Base-by-base conservation (phyloP, 2,797 vertebrate genomes). In the Morus bassanus region DNA sequence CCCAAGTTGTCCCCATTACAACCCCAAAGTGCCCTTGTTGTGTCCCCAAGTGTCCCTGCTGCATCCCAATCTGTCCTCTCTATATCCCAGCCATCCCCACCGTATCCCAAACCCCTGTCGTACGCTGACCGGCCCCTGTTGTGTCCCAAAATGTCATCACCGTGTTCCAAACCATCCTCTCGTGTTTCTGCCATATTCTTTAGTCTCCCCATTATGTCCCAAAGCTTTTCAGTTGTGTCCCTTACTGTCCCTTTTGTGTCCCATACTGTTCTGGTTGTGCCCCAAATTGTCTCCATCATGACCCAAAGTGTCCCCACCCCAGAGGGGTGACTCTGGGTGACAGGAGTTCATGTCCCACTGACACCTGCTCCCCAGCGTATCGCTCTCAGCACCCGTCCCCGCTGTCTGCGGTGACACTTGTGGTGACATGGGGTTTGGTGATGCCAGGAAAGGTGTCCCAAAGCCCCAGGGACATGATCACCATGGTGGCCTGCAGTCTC, bases 351-450 rank as follows among this genome's bases (percentile, higher is more conserved):
- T 0, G 4, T 74, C 64, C 69, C 16, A 3, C 54, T 24, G 56
- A 9, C 50, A 53, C 67, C 57, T 16, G 0, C 51, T 65, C 23
- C 39, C 39, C 39, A 17, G 53, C 0, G 0, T 2, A 11, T 19
- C 5, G 5, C 59, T 45, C 22, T 25, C 54, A 9, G 27, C 59
- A 23, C 1, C 2, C 6, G 2, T 31, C 35, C 77, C 48, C 4
- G 1, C 28, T 11, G 30, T 7, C 60, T 7, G 28, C 1, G 11
- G 43, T 74, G 70, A 41, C 91, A 18, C 5, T 14, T 5, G 8
- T 2, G 21, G 13, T 41, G 85, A 79, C 68, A 8, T 0, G 5
- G 46, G 6, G 7, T 30, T 60, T 57, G 61, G 39, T 3, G 11
- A 33, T 6, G 30, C 51, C 24, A 21, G 51, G 50, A 76, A 30